Base-by-base conservation (phyloP, 1,140 invertebrate genomes). In the Solen grandis region DNA sequence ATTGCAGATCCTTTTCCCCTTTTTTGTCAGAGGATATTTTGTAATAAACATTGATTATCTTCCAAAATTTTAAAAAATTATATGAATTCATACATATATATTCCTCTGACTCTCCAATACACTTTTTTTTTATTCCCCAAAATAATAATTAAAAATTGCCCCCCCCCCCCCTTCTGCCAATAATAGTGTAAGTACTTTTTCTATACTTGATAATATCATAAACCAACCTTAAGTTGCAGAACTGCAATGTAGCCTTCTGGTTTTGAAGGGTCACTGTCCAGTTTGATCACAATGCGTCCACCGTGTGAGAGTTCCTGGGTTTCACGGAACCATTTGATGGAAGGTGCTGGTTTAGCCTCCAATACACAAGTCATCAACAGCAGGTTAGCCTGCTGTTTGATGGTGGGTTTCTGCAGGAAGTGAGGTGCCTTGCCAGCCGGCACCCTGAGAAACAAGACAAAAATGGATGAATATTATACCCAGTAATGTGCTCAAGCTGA, bases 351-450 rank as follows among this genome's bases (percentile, higher is more conserved):
- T 60, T 86, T 87, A 19, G 88, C 87, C 70, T 92, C 90, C 22
- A 92, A 65, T 5, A 84, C 65, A 73, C 90, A 91, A 0, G 87
- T 88, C 89, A 92, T 88, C 3, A 88, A 65, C 3, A 92, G 84
- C 36, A 83, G 72, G 41, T 86, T 88, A 33, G 86, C 97, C 93
- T 99, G 99, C 88, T 98, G 98, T 94, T 99, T 98, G 92, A 99
- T 99, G 93, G 96, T 95, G 52, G 99, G 99, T 94, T 99, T 99
- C 92, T 98, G 97, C 85, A 97, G 95, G 93, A 99, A 99, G 60
- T 97, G 97, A 65, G 99, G 98, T 81, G 98, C 97, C 72, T 90
- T 92, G 22, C 90, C 90, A 54, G 88, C 82, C 35, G 85, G 86
- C 19, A 69, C 60, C 75, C 84, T 89, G 84, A 46, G 19, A 4